These are phyloP conservation scores for Pseudopleuronectes americanus DNA, from an alignment of 2,797 vertebrate species.

Conservation along the genomic window DNA sequence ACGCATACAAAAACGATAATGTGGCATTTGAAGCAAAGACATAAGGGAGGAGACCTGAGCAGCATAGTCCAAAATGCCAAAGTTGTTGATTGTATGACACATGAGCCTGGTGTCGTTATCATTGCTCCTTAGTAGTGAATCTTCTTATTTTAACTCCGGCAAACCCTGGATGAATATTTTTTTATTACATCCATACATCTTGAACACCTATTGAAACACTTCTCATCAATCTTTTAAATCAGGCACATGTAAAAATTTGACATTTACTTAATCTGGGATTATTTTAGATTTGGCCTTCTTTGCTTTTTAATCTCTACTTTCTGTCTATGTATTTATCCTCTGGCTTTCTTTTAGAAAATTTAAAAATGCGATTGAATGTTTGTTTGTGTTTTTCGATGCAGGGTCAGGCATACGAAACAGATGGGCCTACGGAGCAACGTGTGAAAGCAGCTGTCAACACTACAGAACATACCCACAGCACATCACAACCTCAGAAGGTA, in stretches of 20 bases:
- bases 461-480: slow-evolving; percentile 48
- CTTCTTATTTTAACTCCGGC: too few species aligned
- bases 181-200: background rate
- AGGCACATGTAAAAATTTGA: slow-evolving; percentile 5
- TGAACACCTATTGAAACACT: slow-evolving; percentile 6
- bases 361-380: background rate
- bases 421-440: slow-evolving; percentile 54
- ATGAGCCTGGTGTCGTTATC: too few species aligned
- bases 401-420: slow-evolving; percentile 72
- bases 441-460: slow-evolving; percentile 42
- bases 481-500: slow-evolving; percentile 76
- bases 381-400: slow-evolving; percentile 33
- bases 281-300: slow-evolving; percentile 12
- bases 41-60: too few species aligned
- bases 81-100: too few species aligned
- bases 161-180: too few species aligned
- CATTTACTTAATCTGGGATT: slow-evolving; percentile 21
- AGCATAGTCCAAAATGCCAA: too few species aligned
- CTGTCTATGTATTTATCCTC: too few species aligned
- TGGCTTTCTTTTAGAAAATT: background rate
- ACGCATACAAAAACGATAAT: background rate
- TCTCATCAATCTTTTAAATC: background rate
- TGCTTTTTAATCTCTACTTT: too few species aligned
- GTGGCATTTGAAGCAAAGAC: too few species aligned
- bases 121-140: too few species aligned